Evolutionary conservation across 2,888 invertebrate species (phyloP).

Genomic region (Callinectes sapidus): DNA sequence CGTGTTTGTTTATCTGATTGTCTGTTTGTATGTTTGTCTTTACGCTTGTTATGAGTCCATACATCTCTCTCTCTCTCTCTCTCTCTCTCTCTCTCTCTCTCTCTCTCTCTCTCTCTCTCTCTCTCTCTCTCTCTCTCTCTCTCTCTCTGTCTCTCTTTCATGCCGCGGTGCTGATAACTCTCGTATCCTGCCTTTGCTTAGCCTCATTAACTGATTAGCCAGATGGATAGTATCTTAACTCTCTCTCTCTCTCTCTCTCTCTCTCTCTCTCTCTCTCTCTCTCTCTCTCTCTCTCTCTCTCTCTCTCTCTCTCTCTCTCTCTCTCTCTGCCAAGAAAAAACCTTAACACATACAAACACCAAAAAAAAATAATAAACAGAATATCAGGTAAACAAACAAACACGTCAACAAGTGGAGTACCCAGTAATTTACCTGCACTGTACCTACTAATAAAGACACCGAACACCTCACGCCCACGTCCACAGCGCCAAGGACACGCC

Average conservation of each 20-base stretch:
- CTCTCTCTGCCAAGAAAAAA: not conserved
- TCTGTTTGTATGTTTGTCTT: conserved; percentile 7
- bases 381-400: not conserved
- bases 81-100: not conserved
- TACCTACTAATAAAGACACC: not conserved
- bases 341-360: not conserved
- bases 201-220: not conserved
- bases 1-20: too few species aligned
- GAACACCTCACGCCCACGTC: conserved; percentile 3
- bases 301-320: too few species aligned
- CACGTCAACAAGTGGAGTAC: not conserved
- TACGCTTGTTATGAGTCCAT: not conserved
- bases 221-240: not conserved
- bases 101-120: not conserved
- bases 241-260: not conserved
- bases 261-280: not conserved
- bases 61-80: not conserved
- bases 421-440: not conserved
- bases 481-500: not conserved
- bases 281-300: too few species aligned
- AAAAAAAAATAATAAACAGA: not conserved
- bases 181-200: not conserved
- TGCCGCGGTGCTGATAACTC: not conserved
- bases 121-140: not conserved
- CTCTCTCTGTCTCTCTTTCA: not conserved